Evolutionary conservation across 2,888 invertebrate genomes (phyloP).

Genomic region (Ophion ventricosus): DNA sequence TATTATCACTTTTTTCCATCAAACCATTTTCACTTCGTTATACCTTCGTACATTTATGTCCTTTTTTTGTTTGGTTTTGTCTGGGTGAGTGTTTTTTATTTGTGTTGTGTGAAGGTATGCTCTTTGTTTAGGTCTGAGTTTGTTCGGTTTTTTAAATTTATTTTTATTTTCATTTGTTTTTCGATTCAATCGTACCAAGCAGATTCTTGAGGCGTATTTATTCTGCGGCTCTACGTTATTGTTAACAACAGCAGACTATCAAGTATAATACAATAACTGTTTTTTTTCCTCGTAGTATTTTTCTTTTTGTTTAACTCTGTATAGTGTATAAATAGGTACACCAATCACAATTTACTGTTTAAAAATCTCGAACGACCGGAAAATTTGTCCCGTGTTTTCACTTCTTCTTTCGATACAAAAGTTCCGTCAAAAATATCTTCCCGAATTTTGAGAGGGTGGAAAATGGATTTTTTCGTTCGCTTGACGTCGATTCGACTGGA

Average conservation of each 20-base stretch:
- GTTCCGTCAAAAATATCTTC: constrained; percentile 78
- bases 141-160: no score
- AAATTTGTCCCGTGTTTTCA: constrained; percentile 68
- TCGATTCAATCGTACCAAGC: constrained; percentile 60
- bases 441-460: constrained; percentile 33
- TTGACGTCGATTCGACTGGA: constrained; percentile 5
- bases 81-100: constrained; percentile 12
- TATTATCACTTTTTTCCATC: constrained; percentile 33
- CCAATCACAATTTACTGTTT: constrained; percentile 76
- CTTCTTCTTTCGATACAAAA: constrained; percentile 74
- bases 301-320: constrained; percentile 58
- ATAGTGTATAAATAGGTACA: constrained; percentile 74
- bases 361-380: constrained; percentile 67
- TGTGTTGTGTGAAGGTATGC: neutral
- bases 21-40: constrained; percentile 47
- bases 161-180: neutral
- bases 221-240: constrained; percentile 71
- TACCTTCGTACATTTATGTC: constrained; percentile 13
- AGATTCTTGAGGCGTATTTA: constrained; percentile 65
- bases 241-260: constrained; percentile 81
- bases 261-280: constrained; percentile 71
- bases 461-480: neutral
- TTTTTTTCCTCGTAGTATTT: constrained; percentile 50
- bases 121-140: no score
- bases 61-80: neutral